Conservation (phyloP, 1,140 invertebrate genomes). For the Ostrea denselamellosa region DNA sequence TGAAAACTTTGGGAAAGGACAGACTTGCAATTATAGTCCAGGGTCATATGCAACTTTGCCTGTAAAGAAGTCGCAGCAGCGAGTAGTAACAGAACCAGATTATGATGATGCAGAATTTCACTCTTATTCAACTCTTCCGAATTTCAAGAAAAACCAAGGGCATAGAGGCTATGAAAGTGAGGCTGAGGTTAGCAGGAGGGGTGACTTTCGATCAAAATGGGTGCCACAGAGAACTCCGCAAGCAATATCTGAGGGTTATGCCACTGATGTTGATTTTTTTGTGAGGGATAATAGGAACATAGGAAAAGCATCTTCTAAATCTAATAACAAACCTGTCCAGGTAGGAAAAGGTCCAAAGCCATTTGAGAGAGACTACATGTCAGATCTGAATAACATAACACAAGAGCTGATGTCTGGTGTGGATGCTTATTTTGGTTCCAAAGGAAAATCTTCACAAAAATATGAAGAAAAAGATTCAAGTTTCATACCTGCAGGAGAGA, state of each 20-base stretch:
- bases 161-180: slow-evolving; percentile 58
- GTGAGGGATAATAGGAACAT: slow-evolving; percentile 52
- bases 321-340: not conserved
- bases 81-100: slow-evolving; percentile 45
- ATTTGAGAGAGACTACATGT: slow-evolving; percentile 54
- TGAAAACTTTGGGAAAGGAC: slow-evolving; percentile 53
- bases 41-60: slow-evolving; percentile 68
- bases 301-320: not conserved
- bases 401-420: slow-evolving; percentile 45
- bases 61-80: slow-evolving; percentile 53
- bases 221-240: slow-evolving; percentile 10
- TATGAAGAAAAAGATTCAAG: slow-evolving; percentile 33
- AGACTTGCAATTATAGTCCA: slow-evolving; percentile 57
- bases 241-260: slow-evolving; percentile 47
- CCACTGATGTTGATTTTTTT: slow-evolving; percentile 55
- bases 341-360: slow-evolving; percentile 32
- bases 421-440: slow-evolving; percentile 45
- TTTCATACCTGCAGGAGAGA: slow-evolving; percentile 11
- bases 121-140: slow-evolving; percentile 65
- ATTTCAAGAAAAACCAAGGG: slow-evolving; percentile 68
- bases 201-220: slow-evolving; percentile 43
- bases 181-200: slow-evolving; percentile 43
- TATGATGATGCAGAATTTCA: slow-evolving; percentile 59
- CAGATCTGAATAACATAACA: slow-evolving; percentile 43
- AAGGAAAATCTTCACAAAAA: slow-evolving; percentile 21